Evolutionary conservation across 2,888 invertebrate genomes (phyloP).

Genomic region (Drosophila leonis): DNA sequence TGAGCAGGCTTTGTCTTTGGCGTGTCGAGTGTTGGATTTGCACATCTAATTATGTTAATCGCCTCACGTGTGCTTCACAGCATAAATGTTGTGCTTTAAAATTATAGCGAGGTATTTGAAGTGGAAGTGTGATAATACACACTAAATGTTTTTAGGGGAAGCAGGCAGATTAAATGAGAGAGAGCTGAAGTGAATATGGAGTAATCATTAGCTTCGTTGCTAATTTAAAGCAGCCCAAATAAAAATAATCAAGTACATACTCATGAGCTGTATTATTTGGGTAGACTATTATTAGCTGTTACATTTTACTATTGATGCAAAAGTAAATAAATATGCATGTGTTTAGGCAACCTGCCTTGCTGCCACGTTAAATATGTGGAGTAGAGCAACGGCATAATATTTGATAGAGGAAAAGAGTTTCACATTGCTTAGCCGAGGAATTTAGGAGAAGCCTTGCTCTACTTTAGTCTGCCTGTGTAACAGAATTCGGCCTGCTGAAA

Average conservation of each 20-base stretch:
- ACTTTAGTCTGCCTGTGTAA: background rate
- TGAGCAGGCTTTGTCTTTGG: conserved; percentile 25
- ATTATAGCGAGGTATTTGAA: conserved; percentile 18
- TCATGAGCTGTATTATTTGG: no score
- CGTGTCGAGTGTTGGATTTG: conserved; percentile 38
- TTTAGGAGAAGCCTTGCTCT: background rate
- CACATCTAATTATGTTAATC: conserved; percentile 57
- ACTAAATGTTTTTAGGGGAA: background rate
- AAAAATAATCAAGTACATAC: background rate
- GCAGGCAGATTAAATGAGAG: background rate
- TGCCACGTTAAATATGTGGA: no score
- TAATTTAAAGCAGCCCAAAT: background rate
- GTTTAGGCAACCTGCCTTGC: background rate
- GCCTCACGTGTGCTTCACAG: conserved; percentile 36
- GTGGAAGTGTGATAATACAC: conserved; percentile 25
- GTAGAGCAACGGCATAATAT: no score
- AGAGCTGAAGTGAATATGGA: no score
- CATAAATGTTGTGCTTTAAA: conserved; percentile 27
- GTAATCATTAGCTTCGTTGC: background rate
- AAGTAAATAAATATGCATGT: background rate
- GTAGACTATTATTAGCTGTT: background rate
- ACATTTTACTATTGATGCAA: background rate
- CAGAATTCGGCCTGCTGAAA: background rate
- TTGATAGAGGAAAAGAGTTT: background rate
- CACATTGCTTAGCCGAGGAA: background rate